Percentiles rank a stretch among this genome's conserved stretches.
phyloP scores from a whole-genome alignment of 2,113 vertebrate genomes.

The Leptosomus discolor region DNA sequence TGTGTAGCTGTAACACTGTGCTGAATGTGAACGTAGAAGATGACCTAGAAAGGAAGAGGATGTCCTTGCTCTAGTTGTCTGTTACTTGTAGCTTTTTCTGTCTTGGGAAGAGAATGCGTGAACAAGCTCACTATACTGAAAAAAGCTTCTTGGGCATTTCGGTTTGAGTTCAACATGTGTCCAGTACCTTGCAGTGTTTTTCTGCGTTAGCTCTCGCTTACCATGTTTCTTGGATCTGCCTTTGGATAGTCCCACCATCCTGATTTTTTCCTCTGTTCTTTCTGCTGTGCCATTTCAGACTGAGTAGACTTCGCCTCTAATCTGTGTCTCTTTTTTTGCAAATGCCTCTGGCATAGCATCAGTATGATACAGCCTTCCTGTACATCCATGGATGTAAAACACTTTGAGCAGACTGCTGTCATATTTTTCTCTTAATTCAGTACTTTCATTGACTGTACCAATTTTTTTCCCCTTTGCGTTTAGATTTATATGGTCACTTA shows the following conservation, averaged over 20 bases:
- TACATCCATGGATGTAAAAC: background rate
- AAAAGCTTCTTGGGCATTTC: background rate
- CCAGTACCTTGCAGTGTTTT: background rate
- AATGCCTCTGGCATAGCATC: background rate
- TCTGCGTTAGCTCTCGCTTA: background rate
- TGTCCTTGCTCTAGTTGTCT: background rate
- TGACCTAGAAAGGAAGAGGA: background rate
- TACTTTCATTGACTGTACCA: background rate
- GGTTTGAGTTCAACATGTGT: background rate
- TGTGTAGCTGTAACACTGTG: fast-evolving
- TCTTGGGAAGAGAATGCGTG: background rate
- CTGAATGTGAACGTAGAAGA: background rate
- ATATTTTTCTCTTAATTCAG: background rate
- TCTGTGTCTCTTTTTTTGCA: background rate
- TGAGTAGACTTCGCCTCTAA: background rate
- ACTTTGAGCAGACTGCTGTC: background rate
- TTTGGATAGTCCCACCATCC: background rate
- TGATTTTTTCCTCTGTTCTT: background rate
- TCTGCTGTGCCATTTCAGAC: background rate
- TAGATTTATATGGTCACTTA: background rate
- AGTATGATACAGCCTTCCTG: background rate
- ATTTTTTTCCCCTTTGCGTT: background rate
- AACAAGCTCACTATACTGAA: background rate
- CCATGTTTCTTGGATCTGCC: background rate
- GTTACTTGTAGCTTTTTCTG: background rate